Evolutionary conservation across 2,797 vertebrate species (phyloP), one percentile per base, ranked within the genome.

Genomic region (Distichodus sexfasciatus): DNA sequence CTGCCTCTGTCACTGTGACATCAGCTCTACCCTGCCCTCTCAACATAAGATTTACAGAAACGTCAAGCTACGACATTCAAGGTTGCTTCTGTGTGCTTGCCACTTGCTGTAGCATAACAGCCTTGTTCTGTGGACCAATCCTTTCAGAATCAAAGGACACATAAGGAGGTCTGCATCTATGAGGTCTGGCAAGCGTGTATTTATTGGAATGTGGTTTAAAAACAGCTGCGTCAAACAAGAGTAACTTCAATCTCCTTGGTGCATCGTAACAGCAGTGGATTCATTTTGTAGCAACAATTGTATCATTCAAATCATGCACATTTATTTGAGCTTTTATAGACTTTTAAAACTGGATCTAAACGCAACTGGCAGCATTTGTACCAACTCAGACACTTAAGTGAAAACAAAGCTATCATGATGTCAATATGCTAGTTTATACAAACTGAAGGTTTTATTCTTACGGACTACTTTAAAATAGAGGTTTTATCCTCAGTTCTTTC

Each of bases 1-100:
- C 19, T 41, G 54, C 70, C 70, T 74, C 66, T 46, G 82, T 88
- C 74, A 86, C 88, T 90, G 72, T 69, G 69, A 78, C 64, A 26
- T 54, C 67, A 58, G 66, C 69, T 44, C 14, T 63, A 53, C 38
- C 61, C 74, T 66, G 63, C 73, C 76, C 54, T 48, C 43, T 68
- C 29, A 24, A 47, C 43, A 55, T 50, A 57, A 69, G 26, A 23
- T 7, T n/a, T 26, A 47, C 12, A 59, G 54, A 58, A 36, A 29
- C 6, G 28, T 28, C 54, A 59, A 28, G 15, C 60, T 71, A 14
- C 12, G 58, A 57, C 41, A 33, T 19, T 59, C 36, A 21, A 1
- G 4, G 61, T 38, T 64, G 60, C n/a, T 48, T 59, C 54, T 11
- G n/a, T 48, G 8, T 33, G 17, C 54, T 46, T 67, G 62, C 29